Evolutionary conservation across 1,140 invertebrate genomes (phyloP), one percentile per base, ranked within the genome.

Genomic region (Reticulitermes speratus): DNA sequence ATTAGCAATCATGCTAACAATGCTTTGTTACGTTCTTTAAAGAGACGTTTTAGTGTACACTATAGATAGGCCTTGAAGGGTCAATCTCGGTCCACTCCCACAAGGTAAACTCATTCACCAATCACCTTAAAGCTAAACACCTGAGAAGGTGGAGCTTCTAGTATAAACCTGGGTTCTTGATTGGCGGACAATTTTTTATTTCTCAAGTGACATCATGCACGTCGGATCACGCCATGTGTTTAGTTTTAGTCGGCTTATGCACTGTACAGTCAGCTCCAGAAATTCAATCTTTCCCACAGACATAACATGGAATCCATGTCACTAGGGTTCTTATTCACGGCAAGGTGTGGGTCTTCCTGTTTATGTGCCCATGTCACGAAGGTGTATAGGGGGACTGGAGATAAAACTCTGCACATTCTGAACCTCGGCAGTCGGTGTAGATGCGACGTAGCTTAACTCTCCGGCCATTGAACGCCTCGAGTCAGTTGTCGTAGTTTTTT

Each of bases 131-230:
- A 75, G 65, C 65, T n/a, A 75, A 75, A 75, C 65, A 75, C 65
- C 65, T 30, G 65, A 75, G 65, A 75, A 75, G 65, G 65, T n/a
- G 65, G 65, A 75, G 65, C 65, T 30, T 75, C 65, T 14, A 75
- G 65, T 30, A 75, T 25, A 30, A 75, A 75, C 65, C 65, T 75
- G 65, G 65, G 25, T 75, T 75, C 65, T 75, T 75, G 65, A 75
- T 75, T 75, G 65, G 65, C 65, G 65, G 65, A 75, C 65, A 75
- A 75, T 75, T 75, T 75, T 75, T 75, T 75, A 75, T 75, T 75
- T 9, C 65, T 75, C 65, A 75, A 75, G 65, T 75, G 65, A 75
- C 65, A 75, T 75, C 65, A 75, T 75, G 65, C 65, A 75, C n/a
- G 65, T 75, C n/a, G n/a, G 65, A 25, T 75, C 65, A 75, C 65